Percentiles rank a stretch among this genome's conserved stretches.
phyloP scores from a whole-genome alignment of 2,888 invertebrate genomes.

The Drosophila dives region DNA sequence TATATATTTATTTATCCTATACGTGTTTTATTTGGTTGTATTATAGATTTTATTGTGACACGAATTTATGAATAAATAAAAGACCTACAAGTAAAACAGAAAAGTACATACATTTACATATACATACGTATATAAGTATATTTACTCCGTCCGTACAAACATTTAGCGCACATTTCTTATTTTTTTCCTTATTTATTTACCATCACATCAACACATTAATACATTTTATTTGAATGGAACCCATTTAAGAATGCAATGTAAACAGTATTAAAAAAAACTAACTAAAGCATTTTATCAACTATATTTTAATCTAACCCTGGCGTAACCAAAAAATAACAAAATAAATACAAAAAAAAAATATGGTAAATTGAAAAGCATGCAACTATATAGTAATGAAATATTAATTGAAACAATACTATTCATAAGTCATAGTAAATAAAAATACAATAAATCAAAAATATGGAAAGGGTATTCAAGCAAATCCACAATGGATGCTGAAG shows the following conservation, averaged over 20 bases:
- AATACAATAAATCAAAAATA: no score
- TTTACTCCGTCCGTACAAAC: conserved; percentile 70
- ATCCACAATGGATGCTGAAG: conserved; percentile 6
- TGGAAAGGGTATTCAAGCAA: conserved; percentile 2
- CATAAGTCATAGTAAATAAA: conserved; percentile 5
- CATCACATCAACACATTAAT: conserved; percentile 12
- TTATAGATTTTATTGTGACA: conserved; percentile 9
- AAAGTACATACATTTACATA: conserved; percentile 15
- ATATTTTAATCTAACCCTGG: conserved; percentile 20
- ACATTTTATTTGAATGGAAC: conserved; percentile 29
- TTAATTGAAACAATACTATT: not conserved
- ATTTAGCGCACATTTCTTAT: conserved; percentile 32
- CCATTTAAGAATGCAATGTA: conserved; percentile 35
- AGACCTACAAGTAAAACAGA: conserved; percentile 21
- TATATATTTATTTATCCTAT: conserved; percentile 10
- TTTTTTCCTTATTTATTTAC: conserved; percentile 23
- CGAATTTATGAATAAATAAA: conserved; percentile 35
- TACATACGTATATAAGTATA: conserved; percentile 23
- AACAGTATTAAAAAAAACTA: conserved; percentile 70
- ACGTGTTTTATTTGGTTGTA: conserved; percentile 11
- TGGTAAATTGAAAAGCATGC: conserved; percentile 35
- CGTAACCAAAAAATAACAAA: not conserved
- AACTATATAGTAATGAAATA: conserved; percentile 11
- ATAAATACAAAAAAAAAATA: not conserved
- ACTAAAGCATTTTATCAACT: conserved; percentile 50